Conservation (phyloP, 2,888 invertebrate species). For the Phalera bucephala region DNA sequence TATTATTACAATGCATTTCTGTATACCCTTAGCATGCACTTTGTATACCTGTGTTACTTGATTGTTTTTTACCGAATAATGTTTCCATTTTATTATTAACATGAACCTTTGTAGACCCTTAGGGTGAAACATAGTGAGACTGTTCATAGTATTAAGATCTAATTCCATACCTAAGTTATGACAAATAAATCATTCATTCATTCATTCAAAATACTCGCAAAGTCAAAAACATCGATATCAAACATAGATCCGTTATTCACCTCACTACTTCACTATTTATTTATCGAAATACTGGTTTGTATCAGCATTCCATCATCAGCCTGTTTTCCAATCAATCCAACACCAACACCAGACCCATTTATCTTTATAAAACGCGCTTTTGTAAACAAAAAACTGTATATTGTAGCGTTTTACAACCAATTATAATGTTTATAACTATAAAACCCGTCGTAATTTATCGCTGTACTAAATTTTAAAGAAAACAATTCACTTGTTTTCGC, state of each 20-base stretch:
- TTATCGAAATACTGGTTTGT: constrained; percentile 75
- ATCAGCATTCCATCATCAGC: constrained; percentile 73
- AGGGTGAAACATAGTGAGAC: no score
- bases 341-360: constrained; percentile 59
- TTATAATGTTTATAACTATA: constrained; percentile 70
- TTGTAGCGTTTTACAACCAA: constrained; percentile 66
- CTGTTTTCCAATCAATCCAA: constrained; percentile 74
- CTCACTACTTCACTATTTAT: constrained; percentile 62
- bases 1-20: no score
- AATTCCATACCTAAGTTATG: no score
- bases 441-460: constrained; percentile 61
- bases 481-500: no score
- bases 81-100: no score
- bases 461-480: constrained; percentile 48
- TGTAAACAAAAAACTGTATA: constrained; percentile 65
- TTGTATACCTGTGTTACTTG: no score
- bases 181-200: no score
- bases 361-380: constrained; percentile 70
- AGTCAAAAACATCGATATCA: constrained; percentile 21
- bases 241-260: constrained; percentile 14
- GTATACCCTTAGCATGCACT: no score
- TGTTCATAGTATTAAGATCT: no score
- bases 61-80: no score
- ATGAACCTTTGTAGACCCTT: no score
- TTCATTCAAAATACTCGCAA: no score